Percentiles rank a stretch among this genome's conserved stretches.
Conservation (phyloP, 2,797 vertebrate genomes). For the Lophotriccus pileatus region DNA sequence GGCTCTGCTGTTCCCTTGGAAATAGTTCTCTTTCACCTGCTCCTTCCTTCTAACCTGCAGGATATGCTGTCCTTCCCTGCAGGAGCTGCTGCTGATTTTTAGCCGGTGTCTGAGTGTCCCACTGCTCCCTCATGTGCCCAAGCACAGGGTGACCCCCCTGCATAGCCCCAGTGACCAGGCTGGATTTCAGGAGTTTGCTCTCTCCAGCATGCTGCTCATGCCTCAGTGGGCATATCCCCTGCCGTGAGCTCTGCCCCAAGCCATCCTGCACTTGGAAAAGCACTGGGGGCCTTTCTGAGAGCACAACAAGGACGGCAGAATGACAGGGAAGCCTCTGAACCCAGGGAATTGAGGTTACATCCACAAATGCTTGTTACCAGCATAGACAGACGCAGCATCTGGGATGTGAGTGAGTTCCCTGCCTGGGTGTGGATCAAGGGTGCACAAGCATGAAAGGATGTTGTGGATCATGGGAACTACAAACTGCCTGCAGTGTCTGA, state of each 20-base stretch:
- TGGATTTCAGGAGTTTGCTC: fast-evolving
- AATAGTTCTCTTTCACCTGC: fast-evolving
- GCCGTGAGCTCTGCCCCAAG: background rate
- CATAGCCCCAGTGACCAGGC: fast-evolving
- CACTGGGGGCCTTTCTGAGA: background rate
- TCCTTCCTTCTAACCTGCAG: background rate
- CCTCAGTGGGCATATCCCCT: background rate
- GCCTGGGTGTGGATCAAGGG: background rate
- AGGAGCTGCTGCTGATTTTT: background rate
- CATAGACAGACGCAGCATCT: background rate
- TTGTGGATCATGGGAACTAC: background rate
- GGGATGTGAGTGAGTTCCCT: background rate
- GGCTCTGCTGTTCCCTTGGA: background rate
- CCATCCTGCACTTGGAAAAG: background rate
- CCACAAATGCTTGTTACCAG: background rate
- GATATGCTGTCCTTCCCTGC: background rate
- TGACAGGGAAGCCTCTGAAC: background rate
- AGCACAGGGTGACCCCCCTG: background rate
- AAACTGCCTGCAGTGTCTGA: fast-evolving
- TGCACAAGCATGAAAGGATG: background rate
- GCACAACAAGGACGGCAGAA: background rate
- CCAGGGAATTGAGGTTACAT: background rate
- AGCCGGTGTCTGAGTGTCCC: background rate
- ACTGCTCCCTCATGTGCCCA: fast-evolving
- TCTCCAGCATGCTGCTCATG: background rate